These are phyloP conservation scores for Parapristionchus giblindavisi DNA, from an alignment of 2,888 invertebrate genomes.

Conservation along the genomic window DNA sequence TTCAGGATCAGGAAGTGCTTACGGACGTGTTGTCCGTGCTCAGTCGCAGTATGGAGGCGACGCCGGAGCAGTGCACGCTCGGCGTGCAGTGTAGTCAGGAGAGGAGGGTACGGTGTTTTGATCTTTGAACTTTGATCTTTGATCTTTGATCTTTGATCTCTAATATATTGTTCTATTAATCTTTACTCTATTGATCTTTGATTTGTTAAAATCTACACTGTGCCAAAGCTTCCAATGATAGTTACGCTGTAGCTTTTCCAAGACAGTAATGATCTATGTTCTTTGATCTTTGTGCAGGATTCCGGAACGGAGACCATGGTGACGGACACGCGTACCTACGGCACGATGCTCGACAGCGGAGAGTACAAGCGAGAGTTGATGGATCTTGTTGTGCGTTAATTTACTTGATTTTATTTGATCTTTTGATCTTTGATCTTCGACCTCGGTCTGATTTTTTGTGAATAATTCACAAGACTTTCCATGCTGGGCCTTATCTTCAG, in stretches of 20 bases:
- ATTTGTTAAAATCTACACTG: neutral
- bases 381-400: slow-evolving; percentile 1
- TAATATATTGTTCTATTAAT: too few species aligned
- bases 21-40: slow-evolving; percentile 36
- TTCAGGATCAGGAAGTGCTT: slow-evolving; percentile 36
- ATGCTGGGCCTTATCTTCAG: neutral
- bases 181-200: neutral
- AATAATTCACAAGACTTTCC: too few species aligned
- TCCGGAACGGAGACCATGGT: slow-evolving; percentile 3
- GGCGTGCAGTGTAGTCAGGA: slow-evolving; percentile 10
- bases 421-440: too few species aligned
- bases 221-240: neutral
- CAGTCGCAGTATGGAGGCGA: slow-evolving; percentile 24
- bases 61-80: neutral
- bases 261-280: neutral
- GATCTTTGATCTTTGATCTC: neutral
- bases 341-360: slow-evolving; percentile 1
- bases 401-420: too few species aligned
- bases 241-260: neutral
- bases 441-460: too few species aligned
- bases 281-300: neutral
- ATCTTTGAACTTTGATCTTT: neutral
- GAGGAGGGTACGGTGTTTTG: slow-evolving; percentile 7
- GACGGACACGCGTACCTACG: neutral
- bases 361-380: neutral